Percentiles rank a stretch among this genome's conserved stretches.
Conservation (phyloP, 2,888 invertebrate species). For the Lasioglossum lativentre region DNA sequence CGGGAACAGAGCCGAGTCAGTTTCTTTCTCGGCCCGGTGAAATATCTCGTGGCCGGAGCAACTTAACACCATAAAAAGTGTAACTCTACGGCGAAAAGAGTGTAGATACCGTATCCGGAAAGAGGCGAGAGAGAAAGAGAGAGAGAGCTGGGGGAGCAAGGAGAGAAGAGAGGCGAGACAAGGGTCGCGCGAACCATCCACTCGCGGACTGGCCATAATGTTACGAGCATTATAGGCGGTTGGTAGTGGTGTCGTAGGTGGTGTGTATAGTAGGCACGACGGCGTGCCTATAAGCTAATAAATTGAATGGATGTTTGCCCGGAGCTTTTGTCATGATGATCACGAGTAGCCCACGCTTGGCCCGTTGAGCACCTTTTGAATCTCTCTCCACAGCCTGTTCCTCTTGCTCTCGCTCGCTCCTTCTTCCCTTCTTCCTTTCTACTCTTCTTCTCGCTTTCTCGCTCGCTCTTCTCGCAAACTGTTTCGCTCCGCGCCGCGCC, state of each 20-base stretch:
- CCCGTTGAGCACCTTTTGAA: conserved; percentile 74
- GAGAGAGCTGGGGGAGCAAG: neutral
- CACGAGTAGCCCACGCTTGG: conserved; percentile 78
- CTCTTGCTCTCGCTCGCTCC: neutral
- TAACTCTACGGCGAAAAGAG: conserved; percentile 62
- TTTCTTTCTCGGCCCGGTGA: conserved; percentile 38
- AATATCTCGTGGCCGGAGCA: conserved; percentile 55
- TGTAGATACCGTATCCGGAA: conserved; percentile 33
- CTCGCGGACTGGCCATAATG: conserved; percentile 74
- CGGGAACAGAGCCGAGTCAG: conserved; percentile 7
- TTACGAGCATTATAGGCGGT: conserved; percentile 75
- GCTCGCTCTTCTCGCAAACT: neutral
- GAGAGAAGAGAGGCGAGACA: conserved; percentile 10
- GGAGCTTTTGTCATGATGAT: conserved; percentile 83
- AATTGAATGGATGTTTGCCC: conserved; percentile 82
- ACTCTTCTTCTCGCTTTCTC: neutral
- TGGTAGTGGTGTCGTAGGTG: conserved; percentile 77
- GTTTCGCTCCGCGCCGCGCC: neutral
- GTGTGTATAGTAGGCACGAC: conserved; percentile 71
- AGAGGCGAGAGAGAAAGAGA: conserved; percentile 4
- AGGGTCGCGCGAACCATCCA: conserved; percentile 29
- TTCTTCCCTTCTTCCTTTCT: too few relatives aligned
- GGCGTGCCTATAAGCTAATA: conserved; percentile 81
- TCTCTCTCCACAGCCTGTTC: conserved; percentile 64
- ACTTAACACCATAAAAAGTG: conserved; percentile 65